Evolutionary conservation across 2,797 vertebrate species (phyloP).

Genomic region (Eleutherodactylus coqui): DNA sequence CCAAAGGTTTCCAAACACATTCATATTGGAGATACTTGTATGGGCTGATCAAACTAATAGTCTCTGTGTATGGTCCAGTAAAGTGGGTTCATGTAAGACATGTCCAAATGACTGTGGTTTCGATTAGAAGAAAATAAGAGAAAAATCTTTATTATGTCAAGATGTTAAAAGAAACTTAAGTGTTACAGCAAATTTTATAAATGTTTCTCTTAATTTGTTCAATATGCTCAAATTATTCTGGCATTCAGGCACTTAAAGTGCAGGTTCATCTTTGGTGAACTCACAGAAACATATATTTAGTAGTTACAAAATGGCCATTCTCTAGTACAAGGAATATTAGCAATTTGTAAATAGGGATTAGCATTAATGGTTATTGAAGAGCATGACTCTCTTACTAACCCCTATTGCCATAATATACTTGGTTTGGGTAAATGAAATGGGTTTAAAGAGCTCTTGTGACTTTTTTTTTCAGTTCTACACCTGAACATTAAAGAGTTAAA

Average conservation of each 20-base stretch:
- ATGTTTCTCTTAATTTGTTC: slow-evolving; percentile 19
- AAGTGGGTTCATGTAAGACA: neutral
- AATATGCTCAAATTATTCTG: slow-evolving; percentile 23
- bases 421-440: neutral
- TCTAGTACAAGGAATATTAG: neutral
- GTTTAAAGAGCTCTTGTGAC: neutral
- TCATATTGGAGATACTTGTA: neutral
- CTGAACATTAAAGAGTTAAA: too few species aligned
- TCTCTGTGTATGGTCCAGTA: slow-evolving; percentile 1
- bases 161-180: neutral
- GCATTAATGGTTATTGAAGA: neutral
- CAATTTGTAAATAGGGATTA: neutral
- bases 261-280: slow-evolving; percentile 7
- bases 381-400: neutral
- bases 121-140: neutral
- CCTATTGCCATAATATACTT: neutral
- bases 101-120: slow-evolving; percentile 30
- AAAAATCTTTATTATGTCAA: slow-evolving; percentile 13
- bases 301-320: neutral
- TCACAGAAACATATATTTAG: neutral
- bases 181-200: neutral
- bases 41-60: neutral
- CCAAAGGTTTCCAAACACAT: neutral
- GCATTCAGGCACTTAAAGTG: neutral
- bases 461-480: too few species aligned